Percentiles rank a stretch among this genome's conserved stretches.
Evolutionary conservation across 1,140 invertebrate genomes (phyloP).

Genomic region (Mya arenaria): DNA sequence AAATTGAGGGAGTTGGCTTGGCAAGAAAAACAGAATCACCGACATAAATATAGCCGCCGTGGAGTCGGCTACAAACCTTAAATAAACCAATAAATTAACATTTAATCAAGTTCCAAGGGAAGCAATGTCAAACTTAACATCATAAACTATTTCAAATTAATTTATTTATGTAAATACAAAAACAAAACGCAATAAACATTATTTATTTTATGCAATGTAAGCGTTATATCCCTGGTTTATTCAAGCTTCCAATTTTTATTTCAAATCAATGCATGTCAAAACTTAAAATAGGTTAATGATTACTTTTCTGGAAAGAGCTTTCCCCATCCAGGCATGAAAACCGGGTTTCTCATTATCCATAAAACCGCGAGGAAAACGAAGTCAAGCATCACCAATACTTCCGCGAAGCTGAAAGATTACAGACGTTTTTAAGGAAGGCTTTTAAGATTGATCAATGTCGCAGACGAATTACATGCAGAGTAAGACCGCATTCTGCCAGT

Average conservation of each 20-base stretch:
- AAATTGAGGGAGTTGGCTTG: constrained; percentile 34
- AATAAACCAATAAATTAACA: constrained; percentile 1
- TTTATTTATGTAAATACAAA: too few relatives aligned
- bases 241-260: too few relatives aligned
- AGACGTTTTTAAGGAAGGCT: too few relatives aligned
- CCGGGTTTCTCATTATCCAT: constrained; percentile 94
- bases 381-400: constrained; percentile 87
- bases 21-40: constrained; percentile 44
- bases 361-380: constrained; percentile 90
- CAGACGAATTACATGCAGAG: too few relatives aligned
- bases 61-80: constrained; percentile 45
- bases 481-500: too few relatives aligned
- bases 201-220: too few relatives aligned
- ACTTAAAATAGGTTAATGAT: background rate
- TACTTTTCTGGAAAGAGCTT: constrained; percentile 73
- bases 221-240: too few relatives aligned
- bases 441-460: too few relatives aligned
- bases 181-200: too few relatives aligned
- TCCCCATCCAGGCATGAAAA: constrained; percentile 89
- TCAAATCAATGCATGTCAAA: background rate
- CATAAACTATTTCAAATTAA: too few relatives aligned
- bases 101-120: too few relatives aligned
- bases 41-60: constrained; percentile 52
- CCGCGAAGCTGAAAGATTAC: constrained; percentile 85
- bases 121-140: too few relatives aligned